Conservation (phyloP, 2,888 invertebrate species). For the Meliscaeva auricollis region DNA sequence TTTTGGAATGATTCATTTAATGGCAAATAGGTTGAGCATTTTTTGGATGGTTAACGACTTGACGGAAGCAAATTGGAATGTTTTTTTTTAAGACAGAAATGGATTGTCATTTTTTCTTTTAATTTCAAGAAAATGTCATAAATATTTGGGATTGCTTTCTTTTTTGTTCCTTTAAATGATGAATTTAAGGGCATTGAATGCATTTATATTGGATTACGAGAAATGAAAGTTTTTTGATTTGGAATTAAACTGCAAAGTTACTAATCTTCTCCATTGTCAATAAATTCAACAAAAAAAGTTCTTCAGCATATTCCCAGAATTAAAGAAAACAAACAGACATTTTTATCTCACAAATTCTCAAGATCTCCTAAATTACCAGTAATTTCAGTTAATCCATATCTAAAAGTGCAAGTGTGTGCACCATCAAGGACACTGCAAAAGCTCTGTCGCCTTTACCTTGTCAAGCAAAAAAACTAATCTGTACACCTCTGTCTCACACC, state of each 20-base stretch:
- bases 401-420: conserved; percentile 59
- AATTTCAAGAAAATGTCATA: background rate
- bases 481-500: conserved; percentile 20
- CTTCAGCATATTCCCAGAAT: too few species aligned
- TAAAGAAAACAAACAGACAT: background rate
- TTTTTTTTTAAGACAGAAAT: conserved; percentile 35
- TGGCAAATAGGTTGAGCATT: conserved; percentile 36
- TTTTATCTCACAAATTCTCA: background rate
- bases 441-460: conserved; percentile 70
- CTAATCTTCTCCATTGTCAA: too few species aligned
- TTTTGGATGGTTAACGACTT: conserved; percentile 47
- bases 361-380: conserved; percentile 10
- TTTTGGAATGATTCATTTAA: conserved; percentile 62
- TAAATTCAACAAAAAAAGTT: too few species aligned
- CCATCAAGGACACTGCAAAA: conserved; percentile 67
- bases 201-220: too few species aligned
- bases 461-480: conserved; percentile 16
- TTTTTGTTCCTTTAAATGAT: too few species aligned
- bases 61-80: conserved; percentile 55
- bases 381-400: conserved; percentile 55
- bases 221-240: too few species aligned
- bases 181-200: too few species aligned
- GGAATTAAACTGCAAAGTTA: too few species aligned
- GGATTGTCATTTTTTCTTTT: conserved; percentile 6
- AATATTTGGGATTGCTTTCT: too few species aligned